Conservation (phyloP, 23 tunicate species). For the Trididemnum nubilum region DNA sequence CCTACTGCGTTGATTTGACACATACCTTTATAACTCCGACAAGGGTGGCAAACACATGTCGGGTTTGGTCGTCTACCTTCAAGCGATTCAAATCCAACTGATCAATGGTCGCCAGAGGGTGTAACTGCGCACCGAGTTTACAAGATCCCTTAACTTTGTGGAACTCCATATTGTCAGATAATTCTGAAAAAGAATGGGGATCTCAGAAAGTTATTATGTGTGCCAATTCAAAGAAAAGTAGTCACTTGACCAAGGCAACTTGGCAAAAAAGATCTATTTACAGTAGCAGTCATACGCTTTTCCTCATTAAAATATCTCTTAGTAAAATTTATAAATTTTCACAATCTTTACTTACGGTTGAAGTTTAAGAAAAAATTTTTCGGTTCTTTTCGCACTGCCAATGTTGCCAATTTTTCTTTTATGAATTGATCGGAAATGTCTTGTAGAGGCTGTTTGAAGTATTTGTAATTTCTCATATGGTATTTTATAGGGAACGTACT, state of each 20-base stretch:
- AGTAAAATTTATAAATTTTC: too few relatives aligned
- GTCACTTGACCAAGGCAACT: too few relatives aligned
- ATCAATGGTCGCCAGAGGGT: slow-evolving; percentile 34
- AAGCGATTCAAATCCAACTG: slow-evolving; percentile 14
- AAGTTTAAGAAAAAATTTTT: not conserved
- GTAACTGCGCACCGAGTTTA: slow-evolving; percentile 25
- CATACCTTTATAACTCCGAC: slow-evolving; percentile 29
- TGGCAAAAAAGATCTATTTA: too few relatives aligned
- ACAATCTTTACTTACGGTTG: slow-evolving; percentile 10
- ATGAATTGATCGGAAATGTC: not conserved
- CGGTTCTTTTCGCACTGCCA: not conserved
- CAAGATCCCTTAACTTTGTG: slow-evolving; percentile 39
- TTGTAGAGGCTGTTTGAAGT: not conserved
- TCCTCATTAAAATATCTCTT: too few relatives aligned
- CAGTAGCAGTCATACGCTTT: too few relatives aligned
- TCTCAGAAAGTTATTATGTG: too few relatives aligned
- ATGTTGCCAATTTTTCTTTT: not conserved
- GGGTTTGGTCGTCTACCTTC: slow-evolving; percentile 34
- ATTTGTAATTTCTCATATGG: not conserved
- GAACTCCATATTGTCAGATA: slow-evolving; percentile 9
- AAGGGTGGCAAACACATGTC: slow-evolving; percentile 4
- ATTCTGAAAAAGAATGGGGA: slow-evolving; percentile 18
- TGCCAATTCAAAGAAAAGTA: too few relatives aligned
- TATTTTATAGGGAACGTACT: not conserved
- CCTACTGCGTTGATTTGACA: too few relatives aligned